Conservation (phyloP, 1,140 invertebrate species). For the Zaprionus lachaisei region DNA sequence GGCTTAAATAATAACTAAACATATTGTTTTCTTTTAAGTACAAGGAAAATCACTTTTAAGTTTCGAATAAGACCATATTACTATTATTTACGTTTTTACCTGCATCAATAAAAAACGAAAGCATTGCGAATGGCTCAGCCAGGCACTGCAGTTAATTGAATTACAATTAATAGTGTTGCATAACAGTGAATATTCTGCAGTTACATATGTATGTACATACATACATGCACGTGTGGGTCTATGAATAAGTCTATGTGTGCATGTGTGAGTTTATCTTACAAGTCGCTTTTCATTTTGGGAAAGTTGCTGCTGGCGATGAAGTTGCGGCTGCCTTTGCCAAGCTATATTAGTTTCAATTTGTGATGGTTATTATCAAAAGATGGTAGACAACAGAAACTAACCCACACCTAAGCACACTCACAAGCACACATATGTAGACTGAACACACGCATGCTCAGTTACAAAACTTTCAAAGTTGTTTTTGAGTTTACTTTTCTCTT, state of each 20-base stretch:
- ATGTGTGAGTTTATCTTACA: constrained; percentile 15
- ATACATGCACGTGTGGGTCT: background rate
- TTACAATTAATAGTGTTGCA: constrained; percentile 69
- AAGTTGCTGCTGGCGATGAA: constrained; percentile 48
- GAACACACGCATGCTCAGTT: constrained; percentile 30
- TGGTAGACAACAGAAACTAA: constrained; percentile 55
- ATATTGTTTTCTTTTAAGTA: background rate
- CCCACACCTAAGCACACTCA: constrained; percentile 11
- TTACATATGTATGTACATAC: constrained; percentile 29
- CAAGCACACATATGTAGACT: background rate
- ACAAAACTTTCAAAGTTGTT: constrained; percentile 71
- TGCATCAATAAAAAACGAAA: constrained; percentile 58
- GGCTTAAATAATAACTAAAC: background rate
- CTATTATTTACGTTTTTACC: constrained; percentile 46
- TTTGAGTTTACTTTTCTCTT: constrained; percentile 66
- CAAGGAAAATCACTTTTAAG: background rate
- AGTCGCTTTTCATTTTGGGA: constrained; percentile 79
- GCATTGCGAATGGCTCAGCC: constrained; percentile 66
- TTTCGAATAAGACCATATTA: background rate
- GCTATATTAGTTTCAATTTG: constrained; percentile 75
- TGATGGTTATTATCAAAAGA: constrained; percentile 77
- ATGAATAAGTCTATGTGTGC: background rate
- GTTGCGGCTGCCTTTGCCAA: constrained; percentile 15
- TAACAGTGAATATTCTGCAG: constrained; percentile 60
- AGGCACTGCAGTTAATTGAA: constrained; percentile 58